Evolutionary conservation across 2,888 invertebrate species (phyloP).

Genomic region (Antheraea assamensis): DNA sequence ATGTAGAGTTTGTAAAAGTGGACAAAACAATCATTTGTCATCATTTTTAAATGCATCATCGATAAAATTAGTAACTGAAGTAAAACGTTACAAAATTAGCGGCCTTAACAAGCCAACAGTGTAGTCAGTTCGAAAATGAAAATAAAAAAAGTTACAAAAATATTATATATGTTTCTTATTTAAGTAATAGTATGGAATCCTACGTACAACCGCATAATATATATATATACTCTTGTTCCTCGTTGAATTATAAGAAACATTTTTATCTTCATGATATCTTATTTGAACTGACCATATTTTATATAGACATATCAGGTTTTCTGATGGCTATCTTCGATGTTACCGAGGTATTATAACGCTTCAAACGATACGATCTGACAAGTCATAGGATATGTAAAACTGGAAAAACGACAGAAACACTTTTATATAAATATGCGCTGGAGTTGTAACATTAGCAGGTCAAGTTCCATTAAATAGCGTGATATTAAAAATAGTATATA

Average conservation of each 20-base stretch:
- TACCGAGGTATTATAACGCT: slow-evolving; percentile 36
- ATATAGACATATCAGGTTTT: slow-evolving; percentile 55
- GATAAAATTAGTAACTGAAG: not conserved
- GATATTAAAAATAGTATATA: not conserved
- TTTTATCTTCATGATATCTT: slow-evolving; percentile 36
- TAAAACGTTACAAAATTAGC: not conserved
- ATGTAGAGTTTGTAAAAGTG: not conserved
- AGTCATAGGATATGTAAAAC: slow-evolving; percentile 32
- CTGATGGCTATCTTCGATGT: slow-evolving; percentile 47
- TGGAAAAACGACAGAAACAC: slow-evolving; percentile 22
- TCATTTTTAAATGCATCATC: not conserved
- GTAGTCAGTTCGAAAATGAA: too few relatives aligned
- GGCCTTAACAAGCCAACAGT: too few relatives aligned
- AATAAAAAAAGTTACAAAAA: too few relatives aligned
- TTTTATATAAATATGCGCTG: slow-evolving; percentile 16
- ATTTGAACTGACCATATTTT: slow-evolving; percentile 34
- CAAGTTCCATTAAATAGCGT: not conserved
- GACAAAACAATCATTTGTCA: not conserved
- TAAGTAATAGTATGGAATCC: not conserved
- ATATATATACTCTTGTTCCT: not conserved
- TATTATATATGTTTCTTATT: not conserved
- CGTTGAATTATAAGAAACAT: slow-evolving; percentile 13
- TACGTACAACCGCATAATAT: not conserved
- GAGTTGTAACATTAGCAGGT: not conserved
- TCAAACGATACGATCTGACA: slow-evolving; percentile 40